Conservation (phyloP, 2,113 vertebrate genomes). For the Pristiophorus japonicus region DNA sequence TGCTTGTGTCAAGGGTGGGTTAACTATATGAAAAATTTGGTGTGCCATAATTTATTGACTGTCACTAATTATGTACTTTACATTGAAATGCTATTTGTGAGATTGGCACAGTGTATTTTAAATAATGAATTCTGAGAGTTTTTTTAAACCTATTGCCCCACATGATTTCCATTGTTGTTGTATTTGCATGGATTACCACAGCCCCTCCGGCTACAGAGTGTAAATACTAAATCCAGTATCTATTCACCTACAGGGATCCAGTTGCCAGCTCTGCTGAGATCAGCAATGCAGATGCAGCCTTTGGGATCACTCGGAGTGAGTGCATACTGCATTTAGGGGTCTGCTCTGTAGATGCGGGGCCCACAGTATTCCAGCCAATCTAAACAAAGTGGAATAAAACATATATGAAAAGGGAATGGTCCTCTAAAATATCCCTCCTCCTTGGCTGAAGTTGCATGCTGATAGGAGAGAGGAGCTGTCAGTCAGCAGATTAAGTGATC, state of each 20-base stretch:
- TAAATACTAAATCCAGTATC: background rate
- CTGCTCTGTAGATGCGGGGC: background rate
- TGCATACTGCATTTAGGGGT: background rate
- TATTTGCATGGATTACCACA: background rate
- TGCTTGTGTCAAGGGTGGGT: background rate
- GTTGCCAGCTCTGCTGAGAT: background rate
- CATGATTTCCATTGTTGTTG: background rate
- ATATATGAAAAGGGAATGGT: background rate
- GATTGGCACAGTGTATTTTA: background rate
- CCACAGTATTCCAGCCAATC: background rate
- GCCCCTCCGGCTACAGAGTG: background rate
- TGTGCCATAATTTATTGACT: background rate
- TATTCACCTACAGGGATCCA: background rate
- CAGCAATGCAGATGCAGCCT: background rate
- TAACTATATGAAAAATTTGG: background rate
- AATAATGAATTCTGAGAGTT: background rate
- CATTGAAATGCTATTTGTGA: background rate
- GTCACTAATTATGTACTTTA: background rate
- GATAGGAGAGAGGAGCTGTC: background rate
- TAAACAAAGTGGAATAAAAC: background rate
- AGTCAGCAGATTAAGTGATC: background rate
- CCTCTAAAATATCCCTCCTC: background rate
- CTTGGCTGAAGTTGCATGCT: background rate
- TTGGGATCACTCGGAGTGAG: background rate
- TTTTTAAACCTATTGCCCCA: too few species aligned